These are phyloP conservation scores for Hydractinia echinata DNA, from an alignment of 30 jellyfish, hydroid and myxozoan genomes.

Conservation along the genomic window DNA sequence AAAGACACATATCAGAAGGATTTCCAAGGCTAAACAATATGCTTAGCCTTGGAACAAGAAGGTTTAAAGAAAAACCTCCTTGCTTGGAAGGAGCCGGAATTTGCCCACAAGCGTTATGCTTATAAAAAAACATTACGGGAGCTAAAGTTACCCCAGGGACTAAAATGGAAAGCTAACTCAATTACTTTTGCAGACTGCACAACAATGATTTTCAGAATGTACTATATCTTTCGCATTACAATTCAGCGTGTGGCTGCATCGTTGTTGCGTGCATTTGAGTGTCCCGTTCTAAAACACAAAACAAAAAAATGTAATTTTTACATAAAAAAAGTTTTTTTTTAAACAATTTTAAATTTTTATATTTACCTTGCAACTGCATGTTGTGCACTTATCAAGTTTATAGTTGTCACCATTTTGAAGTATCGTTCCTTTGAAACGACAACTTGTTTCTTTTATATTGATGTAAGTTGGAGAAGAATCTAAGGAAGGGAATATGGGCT, in stretches of 20 bases:
- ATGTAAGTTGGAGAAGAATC: not conserved
- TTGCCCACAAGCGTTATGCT: no score
- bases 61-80: no score
- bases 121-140: no score
- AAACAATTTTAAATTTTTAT: not conserved
- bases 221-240: no score
- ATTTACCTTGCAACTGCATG: constrained; percentile 10
- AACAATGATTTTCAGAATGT: no score
- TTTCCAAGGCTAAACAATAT: no score
- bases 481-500: not conserved
- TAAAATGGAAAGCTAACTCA: no score
- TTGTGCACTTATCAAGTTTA: constrained; percentile 3
- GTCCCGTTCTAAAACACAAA: constrained; percentile 16
- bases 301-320: not conserved
- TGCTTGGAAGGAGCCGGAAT: no score
- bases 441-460: not conserved
- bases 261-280: not conserved
- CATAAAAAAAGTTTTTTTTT: not conserved
- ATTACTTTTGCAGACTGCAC: no score
- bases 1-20: no score
- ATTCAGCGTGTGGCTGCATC: not conserved
- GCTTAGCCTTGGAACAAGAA: no score
- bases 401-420: not conserved
- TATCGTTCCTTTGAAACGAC: not conserved
- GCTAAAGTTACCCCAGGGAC: no score